Conservation (phyloP, 2,888 invertebrate species). For the Graphium colonna region DNA sequence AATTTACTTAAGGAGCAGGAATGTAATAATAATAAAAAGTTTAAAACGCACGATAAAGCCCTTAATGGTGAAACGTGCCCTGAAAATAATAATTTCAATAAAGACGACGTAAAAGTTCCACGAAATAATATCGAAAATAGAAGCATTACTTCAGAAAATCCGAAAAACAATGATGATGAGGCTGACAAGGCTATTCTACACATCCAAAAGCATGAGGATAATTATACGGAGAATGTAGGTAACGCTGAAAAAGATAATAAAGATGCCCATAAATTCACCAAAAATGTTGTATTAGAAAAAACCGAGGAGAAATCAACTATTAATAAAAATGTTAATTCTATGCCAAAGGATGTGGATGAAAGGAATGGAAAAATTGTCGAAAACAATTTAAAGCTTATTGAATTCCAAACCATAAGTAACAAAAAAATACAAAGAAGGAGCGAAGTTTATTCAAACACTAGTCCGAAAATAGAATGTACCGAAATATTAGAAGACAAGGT, state of each 20-base stretch:
- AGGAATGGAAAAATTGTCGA: not conserved
- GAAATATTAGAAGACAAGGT: slow-evolving; percentile 8
- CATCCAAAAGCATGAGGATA: not conserved
- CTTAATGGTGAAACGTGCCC: not conserved
- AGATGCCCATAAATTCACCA: not conserved
- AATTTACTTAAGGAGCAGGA: not conserved
- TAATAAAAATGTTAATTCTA: not conserved
- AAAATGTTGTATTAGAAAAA: not conserved
- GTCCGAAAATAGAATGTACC: not conserved
- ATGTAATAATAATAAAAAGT: not conserved
- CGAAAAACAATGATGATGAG: not conserved
- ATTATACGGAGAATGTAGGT: not conserved
- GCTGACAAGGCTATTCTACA: not conserved
- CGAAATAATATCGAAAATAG: not conserved
- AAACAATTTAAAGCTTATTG: not conserved
- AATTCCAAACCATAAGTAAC: not conserved
- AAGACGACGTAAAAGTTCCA: not conserved
- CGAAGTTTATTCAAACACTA: not conserved
- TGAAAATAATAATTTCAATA: not conserved
- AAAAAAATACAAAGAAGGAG: not conserved
- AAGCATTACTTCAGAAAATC: not conserved
- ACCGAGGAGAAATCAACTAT: not conserved
- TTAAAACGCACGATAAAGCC: not conserved
- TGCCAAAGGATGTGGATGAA: not conserved
- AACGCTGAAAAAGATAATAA: not conserved